Conservation (phyloP, 2,888 invertebrate genomes). For the Trichopoda pennipes region DNA sequence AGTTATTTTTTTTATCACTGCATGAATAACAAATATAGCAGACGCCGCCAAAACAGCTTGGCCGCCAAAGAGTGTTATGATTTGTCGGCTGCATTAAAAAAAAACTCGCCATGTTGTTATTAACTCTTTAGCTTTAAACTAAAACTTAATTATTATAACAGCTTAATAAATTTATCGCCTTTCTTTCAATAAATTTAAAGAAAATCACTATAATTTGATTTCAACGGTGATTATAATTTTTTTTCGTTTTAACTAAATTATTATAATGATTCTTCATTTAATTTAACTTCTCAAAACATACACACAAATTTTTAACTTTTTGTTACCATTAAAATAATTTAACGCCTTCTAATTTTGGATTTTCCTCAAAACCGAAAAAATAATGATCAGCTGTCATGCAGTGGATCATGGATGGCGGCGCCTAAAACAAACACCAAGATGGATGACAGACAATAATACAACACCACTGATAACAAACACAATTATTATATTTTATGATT, state of each 20-base stretch:
- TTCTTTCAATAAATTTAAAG: not conserved
- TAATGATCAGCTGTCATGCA: conserved; percentile 59
- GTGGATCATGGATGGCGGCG: conserved; percentile 59
- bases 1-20: too few relatives aligned
- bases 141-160: not conserved
- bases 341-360: conserved; percentile 25
- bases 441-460: conserved; percentile 46
- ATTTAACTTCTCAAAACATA: not conserved
- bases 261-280: not conserved
- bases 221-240: conserved; percentile 7
- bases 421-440: conserved; percentile 50
- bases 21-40: too few relatives aligned
- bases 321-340: conserved; percentile 12
- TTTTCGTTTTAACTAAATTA: not conserved
- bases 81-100: not conserved
- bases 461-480: conserved; percentile 11
- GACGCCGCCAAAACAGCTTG: too few relatives aligned
- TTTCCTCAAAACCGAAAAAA: not conserved
- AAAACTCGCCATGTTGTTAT: not conserved
- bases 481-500: not conserved
- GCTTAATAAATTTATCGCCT: not conserved
- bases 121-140: not conserved
- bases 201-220: conserved; percentile 25
- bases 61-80: too few relatives aligned
- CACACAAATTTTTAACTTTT: not conserved